These are phyloP conservation scores for Deroplatys truncata DNA, from an alignment of 2,888 invertebrate genomes.

Conservation along the genomic window DNA sequence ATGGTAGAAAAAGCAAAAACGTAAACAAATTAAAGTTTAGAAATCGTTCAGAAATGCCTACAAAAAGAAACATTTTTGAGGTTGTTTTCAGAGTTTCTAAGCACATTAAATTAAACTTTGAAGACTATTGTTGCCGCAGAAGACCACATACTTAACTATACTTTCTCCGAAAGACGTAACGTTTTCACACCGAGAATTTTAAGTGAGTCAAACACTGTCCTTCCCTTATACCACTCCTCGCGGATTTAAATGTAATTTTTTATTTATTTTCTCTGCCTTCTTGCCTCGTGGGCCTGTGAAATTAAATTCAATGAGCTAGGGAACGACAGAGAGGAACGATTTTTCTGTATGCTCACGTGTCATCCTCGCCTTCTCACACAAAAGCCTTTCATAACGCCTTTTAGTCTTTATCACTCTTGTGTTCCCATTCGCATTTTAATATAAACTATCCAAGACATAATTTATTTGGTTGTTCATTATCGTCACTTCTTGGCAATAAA, in stretches of 20 bases:
- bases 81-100: too few species aligned
- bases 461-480: neutral
- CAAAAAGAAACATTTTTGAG: too few species aligned
- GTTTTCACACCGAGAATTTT: neutral
- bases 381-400: neutral
- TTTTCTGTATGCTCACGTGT: neutral
- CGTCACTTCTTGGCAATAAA: neutral
- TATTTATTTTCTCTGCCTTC: neutral
- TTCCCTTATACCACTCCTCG: neutral
- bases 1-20: too few species aligned
- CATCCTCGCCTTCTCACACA: neutral
- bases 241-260: neutral
- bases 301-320: neutral
- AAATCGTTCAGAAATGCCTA: too few species aligned
- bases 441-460: neutral
- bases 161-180: neutral
- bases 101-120: too few species aligned
- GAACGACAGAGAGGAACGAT: neutral
- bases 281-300: neutral
- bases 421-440: neutral
- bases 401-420: neutral
- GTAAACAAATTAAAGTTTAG: too few species aligned
- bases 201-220: neutral
- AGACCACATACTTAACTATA: neutral
- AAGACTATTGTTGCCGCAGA: too few species aligned